These are phyloP conservation scores for Argopecten irradians DNA, from an alignment of 1,140 invertebrate genomes.

Conservation along the genomic window DNA sequence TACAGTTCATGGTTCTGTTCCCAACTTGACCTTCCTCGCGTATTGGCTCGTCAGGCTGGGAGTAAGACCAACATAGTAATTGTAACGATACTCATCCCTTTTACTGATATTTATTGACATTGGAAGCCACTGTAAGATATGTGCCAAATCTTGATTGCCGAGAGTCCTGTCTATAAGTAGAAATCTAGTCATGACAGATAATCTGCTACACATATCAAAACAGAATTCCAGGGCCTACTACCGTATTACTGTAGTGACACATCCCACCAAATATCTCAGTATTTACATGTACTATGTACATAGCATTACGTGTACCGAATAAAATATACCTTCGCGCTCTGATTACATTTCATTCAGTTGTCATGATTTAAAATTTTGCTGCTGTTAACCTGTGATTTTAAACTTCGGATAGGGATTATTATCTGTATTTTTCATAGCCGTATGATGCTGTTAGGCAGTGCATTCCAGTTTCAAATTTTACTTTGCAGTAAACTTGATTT, in stretches of 20 bases:
- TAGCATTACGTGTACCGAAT: not conserved
- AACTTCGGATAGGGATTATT: not conserved
- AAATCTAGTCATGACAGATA: constrained; percentile 22
- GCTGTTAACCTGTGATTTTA: not conserved
- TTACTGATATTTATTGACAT: constrained; percentile 19
- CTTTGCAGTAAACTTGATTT: not conserved
- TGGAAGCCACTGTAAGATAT: constrained; percentile 8
- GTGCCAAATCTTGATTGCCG: constrained; percentile 13
- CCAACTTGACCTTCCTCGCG: not conserved
- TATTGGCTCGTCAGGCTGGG: not conserved
- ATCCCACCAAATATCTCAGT: not conserved
- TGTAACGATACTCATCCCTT: constrained; percentile 21
- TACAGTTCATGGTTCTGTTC: not conserved
- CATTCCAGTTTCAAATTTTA: not conserved
- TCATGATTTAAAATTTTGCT: not conserved
- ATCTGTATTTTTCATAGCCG: not conserved
- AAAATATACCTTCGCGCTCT: not conserved
- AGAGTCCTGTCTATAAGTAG: constrained; percentile 16
- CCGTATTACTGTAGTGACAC: not conserved
- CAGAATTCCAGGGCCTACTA: constrained; percentile 7
- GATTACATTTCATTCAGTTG: not conserved
- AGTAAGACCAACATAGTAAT: not conserved
- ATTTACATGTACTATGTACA: constrained; percentile 22
- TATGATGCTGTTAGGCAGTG: not conserved
- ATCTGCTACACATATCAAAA: constrained; percentile 18